These are phyloP conservation scores for Petrocephalus sullivani DNA, from an alignment of 2,797 vertebrate genomes.

Conservation along the genomic window DNA sequence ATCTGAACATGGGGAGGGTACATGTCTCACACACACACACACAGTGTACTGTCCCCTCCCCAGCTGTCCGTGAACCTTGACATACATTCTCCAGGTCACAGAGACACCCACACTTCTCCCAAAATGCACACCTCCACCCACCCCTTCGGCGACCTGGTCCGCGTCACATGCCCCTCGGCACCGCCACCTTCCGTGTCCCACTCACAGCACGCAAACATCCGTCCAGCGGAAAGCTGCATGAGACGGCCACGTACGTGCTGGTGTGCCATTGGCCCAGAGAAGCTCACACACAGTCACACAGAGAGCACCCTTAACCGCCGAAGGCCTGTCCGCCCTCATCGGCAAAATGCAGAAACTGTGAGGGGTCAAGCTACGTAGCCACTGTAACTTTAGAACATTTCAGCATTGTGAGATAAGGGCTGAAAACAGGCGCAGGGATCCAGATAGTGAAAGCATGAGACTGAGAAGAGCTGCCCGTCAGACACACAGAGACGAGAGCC, in stretches of 20 bases:
- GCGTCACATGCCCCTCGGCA: background rate
- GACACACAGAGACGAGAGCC: background rate
- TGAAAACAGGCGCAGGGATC: background rate
- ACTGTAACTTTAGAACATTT: background rate
- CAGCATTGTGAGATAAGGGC: background rate
- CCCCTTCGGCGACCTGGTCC: background rate
- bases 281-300: background rate
- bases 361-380: background rate
- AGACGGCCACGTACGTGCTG: too few relatives aligned
- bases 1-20: background rate
- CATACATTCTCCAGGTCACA: background rate
- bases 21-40: background rate
- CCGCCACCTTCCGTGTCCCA: background rate
- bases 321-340: background rate
- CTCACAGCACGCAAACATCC: background rate
- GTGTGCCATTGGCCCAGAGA: background rate
- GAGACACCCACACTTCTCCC: background rate
- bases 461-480: background rate
- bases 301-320: background rate
- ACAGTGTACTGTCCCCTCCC: background rate
- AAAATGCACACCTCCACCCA: background rate
- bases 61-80: background rate
- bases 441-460: background rate
- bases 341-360: background rate
- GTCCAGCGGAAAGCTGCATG: background rate